Conservation (phyloP, 2,888 invertebrate genomes). For the Tuta absoluta region DNA sequence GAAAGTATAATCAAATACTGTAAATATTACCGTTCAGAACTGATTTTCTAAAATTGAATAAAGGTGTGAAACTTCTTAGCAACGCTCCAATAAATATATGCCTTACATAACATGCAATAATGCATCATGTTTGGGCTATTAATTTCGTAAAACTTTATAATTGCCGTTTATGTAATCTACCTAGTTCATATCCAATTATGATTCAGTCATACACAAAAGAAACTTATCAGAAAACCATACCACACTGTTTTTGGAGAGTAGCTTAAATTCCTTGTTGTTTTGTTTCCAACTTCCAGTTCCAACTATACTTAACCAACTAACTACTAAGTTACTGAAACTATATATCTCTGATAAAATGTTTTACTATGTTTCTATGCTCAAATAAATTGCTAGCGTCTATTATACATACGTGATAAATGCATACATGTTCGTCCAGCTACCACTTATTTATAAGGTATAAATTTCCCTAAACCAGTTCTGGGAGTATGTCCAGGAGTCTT, state of each 20-base stretch:
- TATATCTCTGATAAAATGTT: neutral
- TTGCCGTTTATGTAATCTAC: constrained; percentile 41
- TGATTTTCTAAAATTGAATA: constrained; percentile 16
- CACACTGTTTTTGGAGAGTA: no score
- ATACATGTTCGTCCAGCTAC: neutral
- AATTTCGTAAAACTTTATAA: constrained; percentile 48
- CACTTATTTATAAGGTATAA: constrained; percentile 11
- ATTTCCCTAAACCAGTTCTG: constrained; percentile 9
- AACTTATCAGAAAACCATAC: neutral
- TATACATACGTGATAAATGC: neutral
- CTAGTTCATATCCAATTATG: neutral
- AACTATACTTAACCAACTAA: no score
- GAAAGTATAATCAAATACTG: neutral
- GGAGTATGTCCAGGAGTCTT: constrained; percentile 2
- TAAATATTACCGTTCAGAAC: neutral
- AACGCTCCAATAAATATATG: constrained; percentile 39
- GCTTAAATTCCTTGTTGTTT: no score
- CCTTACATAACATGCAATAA: constrained; percentile 58
- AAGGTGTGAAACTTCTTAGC: constrained; percentile 27
- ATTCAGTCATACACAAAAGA: neutral
- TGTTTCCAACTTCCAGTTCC: no score
- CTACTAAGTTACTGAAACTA: no score
- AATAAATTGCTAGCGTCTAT: neutral
- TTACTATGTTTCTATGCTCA: neutral
- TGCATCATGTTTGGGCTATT: constrained; percentile 54